These are phyloP conservation scores for Sebastes matsubarae DNA, from an alignment of 2,797 vertebrate genomes.

Conservation along the genomic window DNA sequence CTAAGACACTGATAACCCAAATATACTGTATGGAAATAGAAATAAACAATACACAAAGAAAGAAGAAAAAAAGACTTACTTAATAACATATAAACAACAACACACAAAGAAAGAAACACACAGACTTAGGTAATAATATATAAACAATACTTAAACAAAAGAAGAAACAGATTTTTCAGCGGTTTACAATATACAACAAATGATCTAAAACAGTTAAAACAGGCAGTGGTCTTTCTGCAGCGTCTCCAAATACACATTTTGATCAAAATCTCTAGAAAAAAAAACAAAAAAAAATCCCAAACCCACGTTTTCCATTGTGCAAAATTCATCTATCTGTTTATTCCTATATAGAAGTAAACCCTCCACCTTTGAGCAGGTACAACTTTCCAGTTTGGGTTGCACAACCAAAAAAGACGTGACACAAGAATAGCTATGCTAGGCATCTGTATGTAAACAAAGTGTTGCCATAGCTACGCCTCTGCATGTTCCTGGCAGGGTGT, in stretches of 20 bases:
- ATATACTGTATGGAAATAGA: neutral
- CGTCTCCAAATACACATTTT: neutral
- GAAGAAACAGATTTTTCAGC: neutral
- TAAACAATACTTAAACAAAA: slow-evolving; percentile 5
- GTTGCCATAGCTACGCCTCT: neutral
- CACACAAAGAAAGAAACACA: too few species aligned
- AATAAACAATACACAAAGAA: neutral
- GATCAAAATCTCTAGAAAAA: neutral
- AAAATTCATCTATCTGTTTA: neutral
- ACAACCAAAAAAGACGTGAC: slow-evolving; percentile 5
- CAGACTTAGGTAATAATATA: neutral
- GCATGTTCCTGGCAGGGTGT: neutral
- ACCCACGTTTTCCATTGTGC: neutral
- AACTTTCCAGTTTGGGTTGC: neutral
- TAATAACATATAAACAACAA: too few species aligned
- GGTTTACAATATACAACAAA: neutral
- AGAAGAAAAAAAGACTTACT: neutral
- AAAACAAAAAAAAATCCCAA: neutral
- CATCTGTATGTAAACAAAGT: slow-evolving; percentile 16
- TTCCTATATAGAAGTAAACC: neutral
- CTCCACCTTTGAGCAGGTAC: neutral
- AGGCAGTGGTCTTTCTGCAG: neutral
- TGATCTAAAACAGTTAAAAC: neutral
- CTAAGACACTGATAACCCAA: neutral
- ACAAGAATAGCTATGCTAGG: neutral